A percentile compares a stretch with the other conserved stretches of the same genome.
These are phyloP conservation scores for Ormyrus thymus DNA, from an alignment of 2,888 invertebrate genomes.

Conservation along the genomic window DNA sequence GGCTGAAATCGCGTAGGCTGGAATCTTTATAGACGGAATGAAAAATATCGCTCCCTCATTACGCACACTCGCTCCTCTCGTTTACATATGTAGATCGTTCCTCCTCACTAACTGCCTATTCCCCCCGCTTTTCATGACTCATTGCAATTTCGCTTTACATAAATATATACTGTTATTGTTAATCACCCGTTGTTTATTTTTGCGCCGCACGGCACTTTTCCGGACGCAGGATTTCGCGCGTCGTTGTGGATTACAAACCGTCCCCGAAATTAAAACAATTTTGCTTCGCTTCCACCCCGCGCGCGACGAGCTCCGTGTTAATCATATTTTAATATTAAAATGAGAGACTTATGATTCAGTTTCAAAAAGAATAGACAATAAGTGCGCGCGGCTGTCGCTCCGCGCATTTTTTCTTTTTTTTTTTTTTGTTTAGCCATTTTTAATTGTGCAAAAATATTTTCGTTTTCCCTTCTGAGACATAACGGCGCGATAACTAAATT, in stretches of 20 bases:
- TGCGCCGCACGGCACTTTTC: neutral
- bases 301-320: neutral
- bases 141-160: constrained; percentile 5
- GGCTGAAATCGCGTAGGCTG: neutral
- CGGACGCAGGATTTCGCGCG: too few relatives aligned
- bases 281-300: too few relatives aligned
- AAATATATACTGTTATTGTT: constrained; percentile 13
- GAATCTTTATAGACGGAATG: constrained; percentile 23
- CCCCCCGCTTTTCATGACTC: neutral
- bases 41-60: constrained; percentile 24
- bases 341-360: too few relatives aligned
- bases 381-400: too few relatives aligned
- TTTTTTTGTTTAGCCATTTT: too few relatives aligned
- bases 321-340: neutral
- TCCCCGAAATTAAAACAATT: too few relatives aligned
- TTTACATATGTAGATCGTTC: constrained; percentile 5
- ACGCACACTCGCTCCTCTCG: neutral
- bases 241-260: too few relatives aligned
- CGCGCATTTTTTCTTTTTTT: too few relatives aligned
- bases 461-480: too few relatives aligned
- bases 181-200: constrained; percentile 1
- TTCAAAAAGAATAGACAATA: too few relatives aligned
- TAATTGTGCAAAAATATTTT: too few relatives aligned
- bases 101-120: neutral
- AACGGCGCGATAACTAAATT: too few relatives aligned